Evolutionary conservation across 1,140 invertebrate genomes (phyloP).

Genomic region (Zaprionus tsacasi): DNA sequence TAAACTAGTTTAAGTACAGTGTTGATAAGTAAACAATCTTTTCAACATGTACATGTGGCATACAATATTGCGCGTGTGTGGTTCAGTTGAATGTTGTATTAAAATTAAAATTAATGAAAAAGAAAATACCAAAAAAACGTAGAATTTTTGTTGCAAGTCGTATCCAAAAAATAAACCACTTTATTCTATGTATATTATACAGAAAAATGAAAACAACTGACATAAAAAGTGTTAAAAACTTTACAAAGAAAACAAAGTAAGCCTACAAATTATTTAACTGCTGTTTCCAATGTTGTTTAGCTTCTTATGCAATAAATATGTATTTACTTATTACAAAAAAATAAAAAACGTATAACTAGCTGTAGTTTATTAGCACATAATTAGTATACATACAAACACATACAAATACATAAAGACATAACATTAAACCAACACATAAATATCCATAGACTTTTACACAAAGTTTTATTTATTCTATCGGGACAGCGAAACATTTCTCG

Average conservation of each 20-base stretch:
- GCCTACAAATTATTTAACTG: constrained; percentile 44
- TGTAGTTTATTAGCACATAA: constrained; percentile 65
- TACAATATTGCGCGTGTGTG: no score
- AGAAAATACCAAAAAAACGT: constrained; percentile 14
- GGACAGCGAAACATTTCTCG: constrained; percentile 43
- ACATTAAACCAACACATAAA: neutral
- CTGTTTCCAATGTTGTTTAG: constrained; percentile 61
- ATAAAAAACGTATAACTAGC: constrained; percentile 50
- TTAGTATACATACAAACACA: constrained; percentile 54
- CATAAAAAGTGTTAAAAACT: constrained; percentile 36
- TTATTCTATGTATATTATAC: constrained; percentile 34
- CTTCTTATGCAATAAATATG: constrained; percentile 69
- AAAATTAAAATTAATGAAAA: constrained; percentile 15
- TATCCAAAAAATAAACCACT: constrained; percentile 24
- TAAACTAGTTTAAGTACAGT: constrained; percentile 62
- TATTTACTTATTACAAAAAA: constrained; percentile 58
- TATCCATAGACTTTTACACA: constrained; percentile 53
- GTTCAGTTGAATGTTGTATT: constrained; percentile 16
- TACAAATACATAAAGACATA: constrained; percentile 46
- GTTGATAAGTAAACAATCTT: constrained; percentile 35
- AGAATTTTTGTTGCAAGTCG: constrained; percentile 44
- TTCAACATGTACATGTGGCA: constrained; percentile 58
- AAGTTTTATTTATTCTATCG: constrained; percentile 45
- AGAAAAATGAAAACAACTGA: neutral
- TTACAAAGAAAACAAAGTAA: constrained; percentile 23